Base-by-base conservation (phyloP, 2,888 invertebrate genomes). In the Andrena bucephala region DNA sequence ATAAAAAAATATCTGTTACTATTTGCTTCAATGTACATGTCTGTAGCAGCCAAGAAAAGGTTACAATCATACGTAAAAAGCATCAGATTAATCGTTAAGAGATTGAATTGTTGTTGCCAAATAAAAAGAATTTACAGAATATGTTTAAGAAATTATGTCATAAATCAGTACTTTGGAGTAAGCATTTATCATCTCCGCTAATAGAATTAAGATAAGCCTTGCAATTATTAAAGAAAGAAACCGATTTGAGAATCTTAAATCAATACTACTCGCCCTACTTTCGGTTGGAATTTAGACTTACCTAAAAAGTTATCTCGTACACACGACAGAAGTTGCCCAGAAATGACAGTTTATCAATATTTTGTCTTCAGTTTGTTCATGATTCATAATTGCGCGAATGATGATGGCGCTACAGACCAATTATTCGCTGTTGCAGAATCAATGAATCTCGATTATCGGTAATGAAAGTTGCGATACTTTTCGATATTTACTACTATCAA, bases 271-370 rank as follows among this genome's bases (percentile, higher is more conserved):
- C 8, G 2, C 16, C 1, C 16, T 20, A 8, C 1, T 7, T 27
- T 24, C 0, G 0, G 7, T 60, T 33, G 20, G 13, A 27, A 60
- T 54, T 16, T 54, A 16, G 7, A 62, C 71, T 62, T 48, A 71
- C 60, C 60, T 52, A 48, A 70, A 79, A 33, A 13, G 36, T 59
- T 50, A 7, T 20, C 1, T 33, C 0, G 20, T 52, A 42, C 36
- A 42, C 6, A 31, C 52, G 10, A 57, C 33, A 20, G 0, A 27
- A 48, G 36, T 29, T 10, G 20, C 24, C 0, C 2, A 31, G 42
- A 42, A 66, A 20, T 52, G n/a, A 57, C 16, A 60, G 20, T 50
- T n/a, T 7, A 27, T 33, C 24, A 33, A 27, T 57, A 20, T n/a
- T 48, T 62, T 33, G 16, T 13, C 29, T 24, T 54, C 50, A 57